A percentile compares a stretch with the other conserved stretches of the same genome.
phyloP scores from a whole-genome alignment of 2,113 vertebrate species.

The Anthoscopus minutus region DNA sequence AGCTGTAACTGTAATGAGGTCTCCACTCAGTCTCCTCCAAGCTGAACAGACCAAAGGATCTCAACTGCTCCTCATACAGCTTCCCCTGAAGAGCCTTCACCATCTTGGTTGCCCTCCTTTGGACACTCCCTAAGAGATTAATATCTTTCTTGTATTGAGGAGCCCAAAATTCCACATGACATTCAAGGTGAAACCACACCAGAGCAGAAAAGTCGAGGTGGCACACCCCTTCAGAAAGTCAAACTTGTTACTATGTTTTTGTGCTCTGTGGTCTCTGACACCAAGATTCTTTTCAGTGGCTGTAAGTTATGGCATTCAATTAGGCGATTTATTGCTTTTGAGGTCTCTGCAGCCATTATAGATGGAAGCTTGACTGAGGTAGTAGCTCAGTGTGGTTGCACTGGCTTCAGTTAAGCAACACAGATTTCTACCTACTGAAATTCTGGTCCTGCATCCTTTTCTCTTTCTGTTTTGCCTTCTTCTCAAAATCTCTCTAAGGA shows the following conservation, averaged over 20 bases:
- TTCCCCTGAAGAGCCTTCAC: background rate
- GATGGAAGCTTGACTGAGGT: background rate
- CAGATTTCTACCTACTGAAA: background rate
- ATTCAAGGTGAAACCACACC: background rate
- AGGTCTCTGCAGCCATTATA: background rate
- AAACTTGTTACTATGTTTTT: background rate
- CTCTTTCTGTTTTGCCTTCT: background rate
- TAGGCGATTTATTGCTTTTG: background rate
- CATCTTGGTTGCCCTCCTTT: background rate
- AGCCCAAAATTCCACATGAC: background rate
- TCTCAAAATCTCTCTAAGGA: background rate
- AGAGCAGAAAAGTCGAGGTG: background rate
- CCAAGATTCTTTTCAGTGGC: background rate
- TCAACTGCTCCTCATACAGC: rapidly evolving
- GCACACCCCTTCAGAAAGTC: background rate
- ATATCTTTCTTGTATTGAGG: background rate
- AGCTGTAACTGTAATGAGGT: background rate
- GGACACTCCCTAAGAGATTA: background rate
- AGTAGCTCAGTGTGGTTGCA: background rate
- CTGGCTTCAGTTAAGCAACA: background rate
- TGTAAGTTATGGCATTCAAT: background rate
- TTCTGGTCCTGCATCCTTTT: background rate
- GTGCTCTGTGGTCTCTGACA: background rate
- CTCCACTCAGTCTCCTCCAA: background rate
- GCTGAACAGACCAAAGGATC: background rate